Percentiles rank a stretch among this genome's conserved stretches.
These are phyloP conservation scores for Mobula hypostoma DNA, from an alignment of 2,113 vertebrate genomes.

Conservation along the genomic window DNA sequence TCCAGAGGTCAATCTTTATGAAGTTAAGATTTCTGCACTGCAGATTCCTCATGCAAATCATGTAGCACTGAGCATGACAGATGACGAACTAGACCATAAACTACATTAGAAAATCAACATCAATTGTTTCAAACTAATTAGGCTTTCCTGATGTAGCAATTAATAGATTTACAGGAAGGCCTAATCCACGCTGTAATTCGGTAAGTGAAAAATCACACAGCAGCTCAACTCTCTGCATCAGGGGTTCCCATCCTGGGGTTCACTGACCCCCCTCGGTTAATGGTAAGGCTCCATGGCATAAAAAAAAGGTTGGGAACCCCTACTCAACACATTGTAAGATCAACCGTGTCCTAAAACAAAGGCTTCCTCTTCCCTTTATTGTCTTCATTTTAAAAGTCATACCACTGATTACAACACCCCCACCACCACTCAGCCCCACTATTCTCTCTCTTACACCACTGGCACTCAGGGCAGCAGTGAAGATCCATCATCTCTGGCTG, in stretches of 20 bases:
- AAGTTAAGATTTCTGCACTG: neutral
- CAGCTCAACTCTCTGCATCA: no score
- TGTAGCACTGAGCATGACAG: neutral
- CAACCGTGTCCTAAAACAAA: no score
- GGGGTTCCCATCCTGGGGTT: no score
- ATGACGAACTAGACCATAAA: neutral
- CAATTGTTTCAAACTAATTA: conserved; percentile 31
- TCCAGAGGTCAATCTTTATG: neutral
- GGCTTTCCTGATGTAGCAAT: conserved; percentile 9
- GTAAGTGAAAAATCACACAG: no score
- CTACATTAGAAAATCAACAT: conserved; percentile 16
- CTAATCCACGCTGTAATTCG: no score
- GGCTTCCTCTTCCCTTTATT: neutral
- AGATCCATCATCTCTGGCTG: no score
- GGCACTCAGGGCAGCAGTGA: no score
- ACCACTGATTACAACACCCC: neutral
- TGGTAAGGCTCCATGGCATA: no score
- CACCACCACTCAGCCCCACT: no score
- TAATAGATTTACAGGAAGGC: neutral
- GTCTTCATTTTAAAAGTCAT: neutral
- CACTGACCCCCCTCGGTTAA: no score
- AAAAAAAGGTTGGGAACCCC: no score
- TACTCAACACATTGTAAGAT: neutral
- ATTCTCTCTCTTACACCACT: no score
- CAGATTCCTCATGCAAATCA: neutral